Evolutionary conservation across 1,140 invertebrate genomes (phyloP).

Genomic region (Drosophila kikkawai): DNA sequence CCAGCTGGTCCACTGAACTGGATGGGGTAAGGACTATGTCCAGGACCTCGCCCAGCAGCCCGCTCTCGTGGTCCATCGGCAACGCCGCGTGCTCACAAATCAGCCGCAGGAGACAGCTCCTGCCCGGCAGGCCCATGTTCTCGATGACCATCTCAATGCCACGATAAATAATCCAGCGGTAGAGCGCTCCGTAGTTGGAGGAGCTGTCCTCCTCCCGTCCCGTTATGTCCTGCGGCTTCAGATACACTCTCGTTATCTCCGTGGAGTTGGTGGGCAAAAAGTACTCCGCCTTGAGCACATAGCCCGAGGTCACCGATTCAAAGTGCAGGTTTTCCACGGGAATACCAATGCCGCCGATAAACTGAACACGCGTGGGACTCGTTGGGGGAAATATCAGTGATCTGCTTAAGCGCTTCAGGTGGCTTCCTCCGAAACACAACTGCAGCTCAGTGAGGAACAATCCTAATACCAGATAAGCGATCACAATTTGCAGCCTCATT

Average conservation of each 20-base stretch:
- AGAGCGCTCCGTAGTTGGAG: slow-evolving; percentile 45
- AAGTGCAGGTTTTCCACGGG: slow-evolving; percentile 75
- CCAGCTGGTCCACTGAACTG: slow-evolving; percentile 53
- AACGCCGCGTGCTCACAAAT: slow-evolving; percentile 90
- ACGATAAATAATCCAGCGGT: slow-evolving; percentile 80
- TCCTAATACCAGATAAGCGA: not conserved
- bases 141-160: slow-evolving; percentile 73
- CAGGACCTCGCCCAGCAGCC: slow-evolving; percentile 89
- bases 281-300: slow-evolving; percentile 82
- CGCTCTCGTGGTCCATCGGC: slow-evolving; percentile 88
- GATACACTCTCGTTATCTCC: slow-evolving; percentile 62
- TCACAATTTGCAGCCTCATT: slow-evolving; percentile 29
- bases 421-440: not conserved
- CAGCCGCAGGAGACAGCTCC: slow-evolving; percentile 89
- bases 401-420: slow-evolving; percentile 63
- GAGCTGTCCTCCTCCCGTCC: slow-evolving; percentile 27
- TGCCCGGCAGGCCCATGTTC: slow-evolving; percentile 88
- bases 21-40: slow-evolving; percentile 88
- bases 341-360: slow-evolving; percentile 82
- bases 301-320: slow-evolving; percentile 81
- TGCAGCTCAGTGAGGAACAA: not conserved
- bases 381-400: slow-evolving; percentile 78
- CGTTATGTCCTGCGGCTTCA: slow-evolving; percentile 65
- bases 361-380: slow-evolving; percentile 78
- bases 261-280: slow-evolving; percentile 73